phyloP scores from a whole-genome alignment of 2,797 vertebrate genomes.

The Pygocentrus nattereri region DNA sequence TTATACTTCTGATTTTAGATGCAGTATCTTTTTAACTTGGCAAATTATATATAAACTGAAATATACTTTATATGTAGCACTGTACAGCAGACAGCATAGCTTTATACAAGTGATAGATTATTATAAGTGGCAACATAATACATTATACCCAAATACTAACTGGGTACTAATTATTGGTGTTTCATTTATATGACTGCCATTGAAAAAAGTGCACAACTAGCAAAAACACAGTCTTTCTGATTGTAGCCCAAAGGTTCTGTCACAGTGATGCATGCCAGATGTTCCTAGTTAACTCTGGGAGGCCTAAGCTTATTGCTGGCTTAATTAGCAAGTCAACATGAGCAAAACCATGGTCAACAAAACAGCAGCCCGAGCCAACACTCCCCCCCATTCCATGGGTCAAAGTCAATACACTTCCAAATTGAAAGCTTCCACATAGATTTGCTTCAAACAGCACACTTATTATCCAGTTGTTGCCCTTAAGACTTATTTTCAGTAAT shows the following conservation, averaged over 20 bases:
- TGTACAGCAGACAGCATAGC: too few relatives aligned
- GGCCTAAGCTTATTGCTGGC: conserved; percentile 54
- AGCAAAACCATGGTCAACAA: conserved; percentile 68
- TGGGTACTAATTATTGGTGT: neutral
- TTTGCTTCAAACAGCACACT: neutral
- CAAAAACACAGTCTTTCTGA: neutral
- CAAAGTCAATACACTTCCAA: conserved; percentile 56
- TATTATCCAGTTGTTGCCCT: too few relatives aligned
- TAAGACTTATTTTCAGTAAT: too few relatives aligned
- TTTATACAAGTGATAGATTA: too few relatives aligned
- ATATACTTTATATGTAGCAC: too few relatives aligned
- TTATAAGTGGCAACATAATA: too few relatives aligned
- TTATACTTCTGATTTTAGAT: too few relatives aligned
- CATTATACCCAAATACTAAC: neutral
- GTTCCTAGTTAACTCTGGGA: conserved; percentile 57
- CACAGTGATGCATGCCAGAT: conserved; percentile 61
- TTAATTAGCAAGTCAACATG: conserved; percentile 74
- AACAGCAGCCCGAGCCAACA: conserved; percentile 67
- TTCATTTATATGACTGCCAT: neutral
- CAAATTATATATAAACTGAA: too few relatives aligned
- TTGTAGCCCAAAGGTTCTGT: neutral
- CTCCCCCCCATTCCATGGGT: conserved; percentile 55
- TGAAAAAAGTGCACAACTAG: neutral
- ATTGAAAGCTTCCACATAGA: conserved; percentile 62
- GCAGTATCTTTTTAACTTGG: too few relatives aligned